Base-by-base conservation (phyloP, 2,797 vertebrate genomes). In the Xenops minutus region DNA sequence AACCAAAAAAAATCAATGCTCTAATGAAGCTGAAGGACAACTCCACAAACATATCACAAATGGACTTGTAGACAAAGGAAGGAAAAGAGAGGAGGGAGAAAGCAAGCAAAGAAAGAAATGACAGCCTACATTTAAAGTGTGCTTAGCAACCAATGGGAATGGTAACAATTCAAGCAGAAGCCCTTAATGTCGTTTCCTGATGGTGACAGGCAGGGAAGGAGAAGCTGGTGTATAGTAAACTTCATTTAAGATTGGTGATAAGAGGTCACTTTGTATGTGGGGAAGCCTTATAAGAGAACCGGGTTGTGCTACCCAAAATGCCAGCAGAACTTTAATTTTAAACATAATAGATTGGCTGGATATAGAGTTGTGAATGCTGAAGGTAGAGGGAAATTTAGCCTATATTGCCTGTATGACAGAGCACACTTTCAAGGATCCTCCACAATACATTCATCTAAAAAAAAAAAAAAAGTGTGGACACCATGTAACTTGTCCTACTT, bases 21-120 rank as follows among this genome's bases (percentile, higher is more conserved):
- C 22, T 93, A 92, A 95, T 93, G 89, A 96, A 89, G 88, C 77
- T 46, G 23, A 96, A 94, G 69, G 85, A 58, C 51, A 90, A 59
- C 73, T 89, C 49, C 84, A 83, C 89, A 96, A 91, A 80, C 58
- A 88, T 55, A 85, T 76, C 68, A 75, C 54, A 94, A 97, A 94
- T 34, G 48, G 71, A 72, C 49, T 64, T 87, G 52, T 58, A 79
- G 41, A 62, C 6, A 18, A 86, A 51, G 22, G 4, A 13, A 59
- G 29, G 2, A 55, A 63, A 83, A 85, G 34, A 80, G 49, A 56
- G 24, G 20, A 74, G 49, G 27, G 24, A 30, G 80, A 73, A 91
- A 92, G 29, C 58, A 89, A 85, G 14, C 3, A 24, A 89, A 83
- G 34, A 29, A 77, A 77, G 34, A 83, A 92, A 80, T 58, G 8